These are phyloP conservation scores for Chirona hameri DNA, from an alignment of 2,888 invertebrate genomes.

Conservation along the genomic window DNA sequence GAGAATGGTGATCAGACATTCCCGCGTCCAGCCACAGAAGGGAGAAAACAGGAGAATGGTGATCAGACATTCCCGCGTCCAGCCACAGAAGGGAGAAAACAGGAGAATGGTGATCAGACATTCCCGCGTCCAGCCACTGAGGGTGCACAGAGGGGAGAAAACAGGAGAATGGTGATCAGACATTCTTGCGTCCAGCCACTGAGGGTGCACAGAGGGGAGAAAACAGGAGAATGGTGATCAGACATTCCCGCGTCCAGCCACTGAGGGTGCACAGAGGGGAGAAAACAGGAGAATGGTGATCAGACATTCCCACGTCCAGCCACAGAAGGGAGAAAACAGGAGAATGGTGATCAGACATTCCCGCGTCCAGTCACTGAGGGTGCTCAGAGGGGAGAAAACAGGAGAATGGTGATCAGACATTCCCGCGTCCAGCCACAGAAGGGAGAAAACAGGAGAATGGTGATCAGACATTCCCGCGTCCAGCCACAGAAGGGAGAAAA, in stretches of 20 bases:
- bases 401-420: too few species aligned
- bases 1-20: too few species aligned
- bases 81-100: constrained; percentile 42
- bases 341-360: too few species aligned
- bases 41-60: too few species aligned
- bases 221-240: too few species aligned
- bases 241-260: constrained; percentile 69
- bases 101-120: too few species aligned
- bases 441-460: too few species aligned
- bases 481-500: constrained; percentile 41
- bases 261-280: constrained; percentile 41
- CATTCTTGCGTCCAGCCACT: constrained; percentile 59
- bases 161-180: too few species aligned
- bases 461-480: constrained; percentile 83
- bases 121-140: constrained; percentile 65
- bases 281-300: background rate
- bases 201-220: constrained; percentile 33
- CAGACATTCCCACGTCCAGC: constrained; percentile 63
- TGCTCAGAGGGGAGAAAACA: too few species aligned
- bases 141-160: too few species aligned
- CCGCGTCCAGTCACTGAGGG: constrained; percentile 58
- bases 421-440: constrained; percentile 61
- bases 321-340: constrained; percentile 37
- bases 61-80: constrained; percentile 79
- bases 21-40: constrained; percentile 61